phyloP scores from a whole-genome alignment of 2,113 vertebrate species.

The Falco punctatus region DNA sequence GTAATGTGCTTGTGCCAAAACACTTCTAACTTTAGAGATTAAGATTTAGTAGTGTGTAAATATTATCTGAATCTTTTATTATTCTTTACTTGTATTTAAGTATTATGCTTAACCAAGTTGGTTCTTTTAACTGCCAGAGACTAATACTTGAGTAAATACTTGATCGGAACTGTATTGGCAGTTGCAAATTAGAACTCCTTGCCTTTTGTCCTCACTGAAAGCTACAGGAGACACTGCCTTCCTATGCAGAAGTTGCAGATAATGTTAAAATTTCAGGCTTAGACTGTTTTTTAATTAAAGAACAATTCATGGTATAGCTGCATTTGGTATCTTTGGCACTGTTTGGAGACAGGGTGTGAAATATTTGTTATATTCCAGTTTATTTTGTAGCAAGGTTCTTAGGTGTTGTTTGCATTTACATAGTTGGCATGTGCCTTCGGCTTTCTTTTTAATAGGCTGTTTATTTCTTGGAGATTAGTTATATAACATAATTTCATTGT shows the following conservation, averaged over 20 bases:
- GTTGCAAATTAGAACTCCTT: neutral
- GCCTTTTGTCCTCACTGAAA: neutral
- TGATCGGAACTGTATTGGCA: neutral
- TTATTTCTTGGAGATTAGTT: slow-evolving; percentile 20
- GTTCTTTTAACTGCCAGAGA: neutral
- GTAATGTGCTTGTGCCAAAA: neutral
- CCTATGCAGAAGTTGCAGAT: neutral
- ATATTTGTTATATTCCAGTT: neutral
- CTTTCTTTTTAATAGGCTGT: neutral
- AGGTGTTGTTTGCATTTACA: neutral
- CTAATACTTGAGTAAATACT: neutral
- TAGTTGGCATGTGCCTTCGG: neutral
- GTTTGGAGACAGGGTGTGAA: neutral
- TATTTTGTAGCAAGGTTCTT: neutral
- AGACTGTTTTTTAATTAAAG: neutral
- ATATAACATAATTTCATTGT: neutral
- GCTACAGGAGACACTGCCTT: neutral
- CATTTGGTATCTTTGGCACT: neutral
- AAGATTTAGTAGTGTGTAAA: neutral
- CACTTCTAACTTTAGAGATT: neutral
- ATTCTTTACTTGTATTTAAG: neutral
- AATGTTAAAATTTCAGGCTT: neutral
- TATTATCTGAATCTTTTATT: neutral
- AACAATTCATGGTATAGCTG: neutral
- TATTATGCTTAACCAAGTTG: neutral